Percentiles rank a stretch among this genome's conserved stretches.
Evolutionary conservation across 2,113 vertebrate species (phyloP).

Genomic region (Pygoscelis adeliae): DNA sequence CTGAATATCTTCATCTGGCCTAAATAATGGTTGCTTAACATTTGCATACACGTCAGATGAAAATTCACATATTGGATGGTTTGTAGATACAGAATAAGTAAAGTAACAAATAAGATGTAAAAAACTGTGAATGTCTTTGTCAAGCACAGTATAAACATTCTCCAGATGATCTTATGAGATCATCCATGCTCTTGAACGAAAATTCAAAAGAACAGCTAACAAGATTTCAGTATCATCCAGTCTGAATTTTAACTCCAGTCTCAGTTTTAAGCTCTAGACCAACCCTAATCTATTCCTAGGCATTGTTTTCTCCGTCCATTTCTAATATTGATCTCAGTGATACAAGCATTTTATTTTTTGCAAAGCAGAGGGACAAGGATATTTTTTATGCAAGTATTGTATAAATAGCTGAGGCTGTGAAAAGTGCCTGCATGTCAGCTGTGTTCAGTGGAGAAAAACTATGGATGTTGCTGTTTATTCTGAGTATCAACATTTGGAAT

Average conservation of each 20-base stretch:
- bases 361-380: neutral
- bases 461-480: neutral
- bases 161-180: neutral
- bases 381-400: neutral
- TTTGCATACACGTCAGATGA: neutral
- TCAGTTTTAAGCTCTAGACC: neutral
- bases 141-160: neutral
- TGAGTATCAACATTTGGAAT: neutral
- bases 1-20: neutral
- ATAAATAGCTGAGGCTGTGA: neutral
- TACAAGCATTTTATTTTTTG: neutral
- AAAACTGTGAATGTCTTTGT: neutral
- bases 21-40: neutral
- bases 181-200: neutral
- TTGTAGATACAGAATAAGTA: neutral
- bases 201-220: neutral
- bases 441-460: neutral
- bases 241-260: neutral
- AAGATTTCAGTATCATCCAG: neutral
- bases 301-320: neutral
- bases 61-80: neutral
- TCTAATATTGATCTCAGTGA: neutral
- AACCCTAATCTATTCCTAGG: neutral
- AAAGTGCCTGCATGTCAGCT: neutral
- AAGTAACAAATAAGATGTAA: neutral